Evolutionary conservation across 2,113 vertebrate species (phyloP).

Genomic region (Gymnorhina tibicen): DNA sequence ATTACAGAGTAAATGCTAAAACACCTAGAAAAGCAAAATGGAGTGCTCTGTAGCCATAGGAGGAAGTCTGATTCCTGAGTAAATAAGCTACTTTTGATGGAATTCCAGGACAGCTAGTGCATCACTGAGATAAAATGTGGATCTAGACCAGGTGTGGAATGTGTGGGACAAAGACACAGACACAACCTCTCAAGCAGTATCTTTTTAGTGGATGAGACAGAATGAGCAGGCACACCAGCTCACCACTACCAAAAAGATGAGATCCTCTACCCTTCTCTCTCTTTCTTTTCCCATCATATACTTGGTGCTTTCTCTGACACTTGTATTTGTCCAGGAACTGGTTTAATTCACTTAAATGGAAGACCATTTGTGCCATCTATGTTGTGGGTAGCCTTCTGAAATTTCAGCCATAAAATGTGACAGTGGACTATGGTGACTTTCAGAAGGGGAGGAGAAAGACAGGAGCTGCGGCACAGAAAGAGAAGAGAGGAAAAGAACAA

Average conservation of each 20-base stretch:
- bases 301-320: neutral
- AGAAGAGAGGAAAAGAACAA: neutral
- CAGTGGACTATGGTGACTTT: neutral
- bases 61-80: neutral
- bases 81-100: neutral
- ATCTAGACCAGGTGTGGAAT: neutral
- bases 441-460: neutral
- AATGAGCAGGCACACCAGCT: neutral
- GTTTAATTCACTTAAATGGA: neutral
- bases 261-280: neutral
- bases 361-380: neutral
- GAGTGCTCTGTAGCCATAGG: neutral
- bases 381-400: neutral
- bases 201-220: neutral
- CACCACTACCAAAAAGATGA: neutral
- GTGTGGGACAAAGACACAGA: neutral
- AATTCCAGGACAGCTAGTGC: neutral
- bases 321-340: neutral
- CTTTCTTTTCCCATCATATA: neutral
- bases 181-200: neutral
- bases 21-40: neutral
- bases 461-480: neutral
- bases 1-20: neutral
- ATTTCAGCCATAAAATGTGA: neutral
- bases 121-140: neutral